Percentiles rank a stretch among this genome's conserved stretches.
Conservation (phyloP, 2,888 invertebrate genomes). For the Steinernema carpocapsae region DNA sequence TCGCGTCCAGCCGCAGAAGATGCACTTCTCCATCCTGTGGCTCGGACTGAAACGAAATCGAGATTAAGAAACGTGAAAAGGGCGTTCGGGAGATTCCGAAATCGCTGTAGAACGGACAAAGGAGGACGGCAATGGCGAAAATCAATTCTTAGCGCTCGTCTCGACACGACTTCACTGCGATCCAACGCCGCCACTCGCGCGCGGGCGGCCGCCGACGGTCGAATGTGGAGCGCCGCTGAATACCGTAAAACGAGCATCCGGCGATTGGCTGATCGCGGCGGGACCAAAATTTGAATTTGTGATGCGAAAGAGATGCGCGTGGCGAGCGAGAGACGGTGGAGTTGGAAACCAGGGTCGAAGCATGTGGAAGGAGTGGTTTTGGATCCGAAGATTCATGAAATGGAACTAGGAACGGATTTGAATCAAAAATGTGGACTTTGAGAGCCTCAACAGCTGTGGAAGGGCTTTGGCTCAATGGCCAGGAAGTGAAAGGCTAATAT, state of each 20-base stretch:
- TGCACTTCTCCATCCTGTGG: slow-evolving; percentile 40
- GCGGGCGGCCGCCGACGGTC: background rate
- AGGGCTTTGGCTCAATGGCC: no score
- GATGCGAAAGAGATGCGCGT: no score
- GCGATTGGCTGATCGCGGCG: background rate
- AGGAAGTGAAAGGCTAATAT: no score
- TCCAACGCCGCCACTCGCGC: background rate
- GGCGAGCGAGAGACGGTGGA: no score
- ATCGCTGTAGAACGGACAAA: background rate
- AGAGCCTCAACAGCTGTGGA: no score
- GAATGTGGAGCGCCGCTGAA: background rate
- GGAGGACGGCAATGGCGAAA: background rate
- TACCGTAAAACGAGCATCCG: background rate
- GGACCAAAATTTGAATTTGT: slow-evolving; percentile 16
- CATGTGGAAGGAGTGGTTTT: no score
- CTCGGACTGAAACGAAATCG: background rate
- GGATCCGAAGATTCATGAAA: no score
- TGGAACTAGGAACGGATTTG: no score
- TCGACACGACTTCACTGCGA: slow-evolving; percentile 1
- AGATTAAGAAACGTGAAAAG: background rate
- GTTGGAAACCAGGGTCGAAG: no score
- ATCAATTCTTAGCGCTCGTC: slow-evolving; percentile 23
- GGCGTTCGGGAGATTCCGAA: background rate
- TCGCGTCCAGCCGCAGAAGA: slow-evolving; percentile 49
- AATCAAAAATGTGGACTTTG: no score